phyloP scores from a whole-genome alignment of 2,113 vertebrate genomes.

The Elephas maximus region DNA sequence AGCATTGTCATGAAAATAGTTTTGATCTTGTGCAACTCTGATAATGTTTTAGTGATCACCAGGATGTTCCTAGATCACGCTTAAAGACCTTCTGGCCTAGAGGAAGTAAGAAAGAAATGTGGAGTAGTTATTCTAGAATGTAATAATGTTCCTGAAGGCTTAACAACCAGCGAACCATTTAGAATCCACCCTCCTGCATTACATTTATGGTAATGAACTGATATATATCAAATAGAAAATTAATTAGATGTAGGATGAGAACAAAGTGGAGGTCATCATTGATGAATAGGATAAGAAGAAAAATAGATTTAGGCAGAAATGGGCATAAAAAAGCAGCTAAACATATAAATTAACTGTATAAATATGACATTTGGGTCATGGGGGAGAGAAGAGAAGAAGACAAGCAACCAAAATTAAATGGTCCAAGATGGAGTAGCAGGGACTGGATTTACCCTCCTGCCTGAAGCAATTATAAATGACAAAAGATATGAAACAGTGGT shows the following conservation, averaged over 20 bases:
- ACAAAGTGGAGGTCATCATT: background rate
- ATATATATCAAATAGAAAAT: background rate
- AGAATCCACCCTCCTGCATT: background rate
- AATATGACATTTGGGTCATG: background rate
- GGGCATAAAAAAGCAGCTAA: background rate
- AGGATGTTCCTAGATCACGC: background rate
- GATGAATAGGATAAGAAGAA: background rate
- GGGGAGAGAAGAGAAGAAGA: background rate
- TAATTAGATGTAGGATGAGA: constrained; percentile 8
- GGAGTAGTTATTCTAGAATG: background rate
- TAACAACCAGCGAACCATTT: background rate
- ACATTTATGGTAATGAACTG: background rate
- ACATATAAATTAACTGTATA: background rate
- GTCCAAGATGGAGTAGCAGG: no score
- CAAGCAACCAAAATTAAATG: background rate
- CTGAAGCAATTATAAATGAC: no score
- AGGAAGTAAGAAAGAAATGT: background rate
- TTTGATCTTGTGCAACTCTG: background rate
- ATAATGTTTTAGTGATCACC: background rate
- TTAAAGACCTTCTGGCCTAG: background rate
- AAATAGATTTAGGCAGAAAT: constrained; percentile 31
- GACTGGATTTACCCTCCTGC: no score
- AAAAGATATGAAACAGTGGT: no score
- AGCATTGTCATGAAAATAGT: background rate
- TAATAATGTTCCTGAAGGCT: background rate